Evolutionary conservation across 2,888 invertebrate species (phyloP).

Genomic region (Acleris literana): DNA sequence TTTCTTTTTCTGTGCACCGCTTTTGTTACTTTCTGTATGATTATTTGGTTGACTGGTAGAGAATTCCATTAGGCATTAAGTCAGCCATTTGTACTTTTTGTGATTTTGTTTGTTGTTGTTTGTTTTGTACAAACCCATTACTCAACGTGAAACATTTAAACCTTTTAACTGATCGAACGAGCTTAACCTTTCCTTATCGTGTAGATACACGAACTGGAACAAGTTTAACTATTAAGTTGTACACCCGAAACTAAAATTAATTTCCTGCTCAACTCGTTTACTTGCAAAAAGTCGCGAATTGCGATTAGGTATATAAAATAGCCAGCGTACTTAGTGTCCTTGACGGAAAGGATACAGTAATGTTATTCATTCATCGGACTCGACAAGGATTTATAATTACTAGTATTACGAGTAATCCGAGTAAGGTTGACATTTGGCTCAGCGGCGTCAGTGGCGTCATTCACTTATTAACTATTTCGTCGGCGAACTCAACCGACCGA

Average conservation of each 20-base stretch:
- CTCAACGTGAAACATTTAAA: neutral
- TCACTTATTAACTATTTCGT: neutral
- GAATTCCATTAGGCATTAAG: no score
- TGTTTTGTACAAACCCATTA: neutral
- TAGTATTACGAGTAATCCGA: constrained; percentile 1
- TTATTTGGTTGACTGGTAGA: no score
- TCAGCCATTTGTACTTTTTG: no score
- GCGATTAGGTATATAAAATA: constrained; percentile 28
- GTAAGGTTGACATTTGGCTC: neutral
- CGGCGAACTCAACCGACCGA: neutral
- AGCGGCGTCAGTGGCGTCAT: neutral
- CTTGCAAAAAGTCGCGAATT: constrained; percentile 22
- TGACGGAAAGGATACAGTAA: constrained; percentile 20
- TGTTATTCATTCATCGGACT: constrained; percentile 26
- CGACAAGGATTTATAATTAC: constrained; percentile 12
- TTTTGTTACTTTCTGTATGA: no score
- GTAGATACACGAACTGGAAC: constrained; percentile 7
- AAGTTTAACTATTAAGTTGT: constrained; percentile 16
- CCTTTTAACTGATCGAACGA: constrained; percentile 11
- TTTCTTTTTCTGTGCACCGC: no score
- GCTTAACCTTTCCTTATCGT: constrained; percentile 32
- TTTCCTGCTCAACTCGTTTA: constrained; percentile 30
- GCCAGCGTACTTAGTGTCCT: constrained; percentile 24
- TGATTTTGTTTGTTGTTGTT: no score
- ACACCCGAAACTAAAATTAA: constrained; percentile 13